These are phyloP conservation scores for Catocala nupta DNA, from an alignment of 2,888 invertebrate species.

Conservation along the genomic window DNA sequence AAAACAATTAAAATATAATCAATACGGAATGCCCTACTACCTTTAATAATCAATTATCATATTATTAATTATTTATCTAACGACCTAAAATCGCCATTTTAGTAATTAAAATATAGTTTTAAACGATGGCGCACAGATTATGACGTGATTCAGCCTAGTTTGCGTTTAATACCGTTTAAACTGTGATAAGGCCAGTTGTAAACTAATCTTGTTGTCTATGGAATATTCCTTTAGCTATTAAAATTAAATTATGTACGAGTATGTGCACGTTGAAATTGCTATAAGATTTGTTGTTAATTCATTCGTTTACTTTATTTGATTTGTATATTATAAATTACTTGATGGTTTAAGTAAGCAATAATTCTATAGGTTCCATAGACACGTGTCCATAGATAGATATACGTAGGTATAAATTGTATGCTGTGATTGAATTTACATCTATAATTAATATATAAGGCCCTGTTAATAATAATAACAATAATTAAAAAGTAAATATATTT, in stretches of 20 bases:
- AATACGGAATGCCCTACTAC: too few species aligned
- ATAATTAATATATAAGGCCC: too few species aligned
- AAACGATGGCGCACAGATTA: neutral
- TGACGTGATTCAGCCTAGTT: slow-evolving; percentile 39
- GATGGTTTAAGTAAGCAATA: too few species aligned
- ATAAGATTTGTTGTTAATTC: neutral
- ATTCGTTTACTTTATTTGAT: neutral
- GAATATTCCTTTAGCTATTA: slow-evolving; percentile 39
- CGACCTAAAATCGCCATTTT: neutral
- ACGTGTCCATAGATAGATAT: too few species aligned
- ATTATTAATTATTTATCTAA: neutral
- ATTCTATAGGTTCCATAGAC: too few species aligned
- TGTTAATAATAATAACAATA: too few species aligned
- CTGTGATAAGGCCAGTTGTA: slow-evolving; percentile 27
- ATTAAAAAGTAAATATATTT: too few species aligned
- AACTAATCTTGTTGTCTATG: slow-evolving; percentile 22
- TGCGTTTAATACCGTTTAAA: slow-evolving; percentile 30
- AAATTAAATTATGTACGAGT: slow-evolving; percentile 28
- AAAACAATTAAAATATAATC: too few species aligned
- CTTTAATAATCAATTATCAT: neutral
- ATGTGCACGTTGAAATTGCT: neutral
- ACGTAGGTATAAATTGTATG: too few species aligned
- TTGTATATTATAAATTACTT: too few species aligned
- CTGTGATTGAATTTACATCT: too few species aligned
- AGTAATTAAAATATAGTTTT: slow-evolving; percentile 2